Percentiles rank a stretch among this genome's conserved stretches.
phyloP scores from a whole-genome alignment of 92 coral and sea anemone genomes.

The Micromussa lordhowensis region DNA sequence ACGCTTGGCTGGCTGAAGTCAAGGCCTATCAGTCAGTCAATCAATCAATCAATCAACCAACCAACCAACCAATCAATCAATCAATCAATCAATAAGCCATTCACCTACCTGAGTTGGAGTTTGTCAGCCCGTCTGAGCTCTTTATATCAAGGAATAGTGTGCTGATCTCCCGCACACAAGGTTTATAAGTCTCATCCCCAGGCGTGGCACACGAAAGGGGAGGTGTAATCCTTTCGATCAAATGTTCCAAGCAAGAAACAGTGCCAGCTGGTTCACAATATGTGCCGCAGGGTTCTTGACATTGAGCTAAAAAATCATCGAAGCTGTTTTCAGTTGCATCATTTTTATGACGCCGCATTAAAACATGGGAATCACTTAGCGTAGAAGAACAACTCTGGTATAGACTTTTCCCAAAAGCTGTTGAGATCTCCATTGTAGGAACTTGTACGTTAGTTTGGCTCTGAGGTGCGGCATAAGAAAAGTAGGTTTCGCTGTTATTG shows the following conservation, averaged over 20 bases:
- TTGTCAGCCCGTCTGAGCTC: not conserved
- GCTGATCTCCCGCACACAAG: not conserved
- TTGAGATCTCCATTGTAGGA: not conserved
- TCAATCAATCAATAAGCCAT: not conserved
- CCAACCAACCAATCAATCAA: not conserved
- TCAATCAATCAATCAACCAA: not conserved
- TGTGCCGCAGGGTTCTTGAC: not conserved
- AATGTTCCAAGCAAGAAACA: slow-evolving; percentile 14
- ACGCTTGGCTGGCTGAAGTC: too few species aligned
- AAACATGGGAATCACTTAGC: not conserved
- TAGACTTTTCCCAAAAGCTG: not conserved
- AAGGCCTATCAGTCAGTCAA: too few species aligned
- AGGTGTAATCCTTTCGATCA: slow-evolving; percentile 17
- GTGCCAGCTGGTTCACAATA: not conserved
- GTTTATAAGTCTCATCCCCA: not conserved
- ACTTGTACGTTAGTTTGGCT: not conserved
- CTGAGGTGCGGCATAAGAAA: not conserved
- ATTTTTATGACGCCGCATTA: not conserved
- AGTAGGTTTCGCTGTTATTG: too few species aligned
- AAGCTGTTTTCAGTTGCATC: not conserved
- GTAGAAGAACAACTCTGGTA: not conserved
- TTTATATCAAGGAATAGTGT: not conserved
- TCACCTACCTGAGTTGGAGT: not conserved
- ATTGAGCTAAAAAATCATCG: not conserved
- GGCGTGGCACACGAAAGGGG: not conserved